phyloP scores from a whole-genome alignment of 2,113 vertebrate genomes.

The Siphamia tubifer region DNA sequence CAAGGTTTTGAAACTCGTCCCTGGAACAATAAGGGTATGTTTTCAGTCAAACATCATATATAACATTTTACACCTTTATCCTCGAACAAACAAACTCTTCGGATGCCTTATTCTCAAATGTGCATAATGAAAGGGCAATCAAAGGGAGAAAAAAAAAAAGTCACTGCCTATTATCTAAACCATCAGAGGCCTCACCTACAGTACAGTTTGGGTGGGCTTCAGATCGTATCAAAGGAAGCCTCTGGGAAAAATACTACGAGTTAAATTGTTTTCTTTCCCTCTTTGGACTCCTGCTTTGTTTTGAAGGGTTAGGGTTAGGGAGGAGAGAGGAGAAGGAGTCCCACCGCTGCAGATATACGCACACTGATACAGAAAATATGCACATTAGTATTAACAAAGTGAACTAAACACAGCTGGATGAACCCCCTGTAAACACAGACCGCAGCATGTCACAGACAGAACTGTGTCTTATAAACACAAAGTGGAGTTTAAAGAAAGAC shows the following conservation, averaged over 20 bases:
- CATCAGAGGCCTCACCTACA: background rate
- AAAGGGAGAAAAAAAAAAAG: too few species aligned
- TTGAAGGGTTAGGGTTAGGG: conserved; percentile 9
- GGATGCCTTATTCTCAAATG: too few species aligned
- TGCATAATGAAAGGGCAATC: too few species aligned
- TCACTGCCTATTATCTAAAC: background rate
- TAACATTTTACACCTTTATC: too few species aligned
- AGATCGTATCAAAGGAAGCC: conserved; percentile 1
- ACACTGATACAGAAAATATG: conserved; percentile 9
- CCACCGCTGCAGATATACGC: background rate
- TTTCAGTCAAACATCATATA: too few species aligned
- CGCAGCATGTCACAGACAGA: background rate
- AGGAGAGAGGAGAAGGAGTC: conserved; percentile 9
- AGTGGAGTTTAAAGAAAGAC: background rate
- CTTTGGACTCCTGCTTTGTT: background rate
- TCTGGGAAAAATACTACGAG: background rate
- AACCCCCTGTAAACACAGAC: too few species aligned
- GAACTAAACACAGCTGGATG: conserved; percentile 66
- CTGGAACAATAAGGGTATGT: too few species aligned
- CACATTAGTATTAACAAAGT: conserved; percentile 19
- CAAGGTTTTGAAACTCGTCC: too few species aligned
- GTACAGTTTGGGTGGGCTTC: background rate
- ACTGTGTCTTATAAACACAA: background rate
- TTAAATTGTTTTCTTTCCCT: background rate
- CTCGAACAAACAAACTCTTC: too few species aligned